These are phyloP conservation scores for Prenolepis imparis DNA, from an alignment of 2,888 invertebrate species.

Conservation along the genomic window DNA sequence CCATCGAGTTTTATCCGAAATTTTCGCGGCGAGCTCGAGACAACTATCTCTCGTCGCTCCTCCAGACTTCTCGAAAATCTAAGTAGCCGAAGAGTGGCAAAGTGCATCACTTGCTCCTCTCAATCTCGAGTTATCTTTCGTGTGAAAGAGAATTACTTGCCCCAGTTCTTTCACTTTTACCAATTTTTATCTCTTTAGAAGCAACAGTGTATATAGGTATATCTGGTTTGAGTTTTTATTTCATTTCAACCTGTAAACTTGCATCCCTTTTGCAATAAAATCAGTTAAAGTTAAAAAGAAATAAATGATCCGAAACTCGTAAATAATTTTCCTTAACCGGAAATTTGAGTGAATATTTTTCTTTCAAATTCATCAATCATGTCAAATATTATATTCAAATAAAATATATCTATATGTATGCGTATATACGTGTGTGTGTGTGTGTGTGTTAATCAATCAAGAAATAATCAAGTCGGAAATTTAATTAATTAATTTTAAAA, in stretches of 20 bases:
- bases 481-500: background rate
- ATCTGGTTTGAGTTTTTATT: constrained; percentile 21
- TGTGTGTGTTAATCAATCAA: no score
- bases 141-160: constrained; percentile 48
- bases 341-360: constrained; percentile 6
- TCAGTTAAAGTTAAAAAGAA: background rate
- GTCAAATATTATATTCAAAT: background rate
- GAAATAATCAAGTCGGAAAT: background rate
- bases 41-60: constrained; percentile 27
- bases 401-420: background rate
- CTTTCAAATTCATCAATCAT: background rate
- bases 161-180: constrained; percentile 35
- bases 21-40: constrained; percentile 44
- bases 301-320: background rate
- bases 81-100: constrained; percentile 40
- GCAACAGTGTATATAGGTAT: constrained; percentile 11
- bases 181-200: constrained; percentile 48
- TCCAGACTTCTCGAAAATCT: constrained; percentile 34
- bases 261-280: background rate
- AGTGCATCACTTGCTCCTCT: constrained; percentile 51
- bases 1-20: constrained; percentile 46
- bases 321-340: background rate
- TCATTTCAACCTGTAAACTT: constrained; percentile 14
- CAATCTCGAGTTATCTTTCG: constrained; percentile 54
- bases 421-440: no score